Evolutionary conservation across 2,113 vertebrate genomes (phyloP), one percentile per base, ranked within the genome.

Genomic region (Mugil cephalus): DNA sequence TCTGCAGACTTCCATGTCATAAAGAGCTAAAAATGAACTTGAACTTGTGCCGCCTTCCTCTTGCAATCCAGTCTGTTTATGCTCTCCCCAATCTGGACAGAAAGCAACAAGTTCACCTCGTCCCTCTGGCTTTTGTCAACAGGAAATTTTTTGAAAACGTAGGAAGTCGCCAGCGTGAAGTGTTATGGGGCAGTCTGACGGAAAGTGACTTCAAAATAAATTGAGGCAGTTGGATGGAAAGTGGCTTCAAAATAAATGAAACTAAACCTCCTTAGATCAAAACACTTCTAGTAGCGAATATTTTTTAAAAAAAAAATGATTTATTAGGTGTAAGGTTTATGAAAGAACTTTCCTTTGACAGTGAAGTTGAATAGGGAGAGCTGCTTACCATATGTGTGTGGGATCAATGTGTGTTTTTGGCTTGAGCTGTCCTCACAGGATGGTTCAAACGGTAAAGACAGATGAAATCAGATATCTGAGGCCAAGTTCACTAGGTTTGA

Each of bases 301-400:
- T 69, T n/a, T n/a, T n/a, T n/a, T n/a, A n/a, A n/a, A n/a, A 14
- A 43, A 45, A 47, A 42, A 42, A 13, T 62, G 24, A 76, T 76
- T 58, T 42, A 76, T 52, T 36, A 21, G 24, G 9, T 64, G 10
- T 5, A 15, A 24, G 0, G 53, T 63, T 39, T 30, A 43, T 18
- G 14, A 77, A 50, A 43, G 39, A 39, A 35, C 69, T 46, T 47
- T 47, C 35, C 34, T 58, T 76, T 53, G 39, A 14, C 35, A 64
- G 35, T 2, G n/a, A 48, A 42, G 68, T 62, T 39, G 58, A 55
- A 35, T 2, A 45, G 39, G 15, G 43, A 60, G 42, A 51, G 71
- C 63, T 73, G 79, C 45, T 72, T 52, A 17, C 56, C 79, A 66
- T 52, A 18, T 83, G 84, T 69, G 67, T 65, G 59, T 73, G 71